Evolutionary conservation across 2,113 vertebrate genomes (phyloP), one percentile per base, ranked within the genome.

Genomic region (Leiothrix lutea): DNA sequence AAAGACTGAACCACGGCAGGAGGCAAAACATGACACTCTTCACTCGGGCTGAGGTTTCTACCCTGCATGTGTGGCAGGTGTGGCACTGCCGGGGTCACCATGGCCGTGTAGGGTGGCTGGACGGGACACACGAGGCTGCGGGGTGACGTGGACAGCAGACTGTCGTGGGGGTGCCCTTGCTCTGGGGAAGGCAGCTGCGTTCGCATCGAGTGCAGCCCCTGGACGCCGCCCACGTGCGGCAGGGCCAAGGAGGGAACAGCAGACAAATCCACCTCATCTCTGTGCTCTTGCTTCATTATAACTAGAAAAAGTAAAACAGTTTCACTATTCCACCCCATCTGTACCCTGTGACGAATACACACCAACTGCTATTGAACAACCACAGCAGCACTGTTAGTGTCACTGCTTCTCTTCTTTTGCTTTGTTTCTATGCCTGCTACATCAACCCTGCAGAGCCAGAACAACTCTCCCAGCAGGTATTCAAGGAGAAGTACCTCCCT

Each of bases 281-380:
- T 98, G 95, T 98, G 98, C 98, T 99, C 99, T 97, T 99, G 99
- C 95, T 99, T 99, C 97, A 99, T 98, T 97, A 99, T 94, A 95
- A 99, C 99, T 99, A 35, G 74, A 97, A 95, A 82, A 70, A 73
- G 71, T 48, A 78, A 96, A 93, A 94, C 14, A 28, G 71, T 57
- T 31, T 96, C 64, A 94, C 35, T 74, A 38, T 67, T 78, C 40
- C 61, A 86, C 44, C 26, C 38, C 47, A 45, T 45, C 26, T 53
- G 26, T 44, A 56, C 20, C 17, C 56, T 36, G 53, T 33, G 60
- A 51, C 29, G 92, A 53, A 81, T 15, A 57, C 16, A 57, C 5
- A 21, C 23, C 6, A 36, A 38, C 15, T 62, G 47, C 53, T 53
- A 28, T 40, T 71, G 45, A 85, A 69, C n/a, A 72, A n/a, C 61